Evolutionary conservation across 2,888 invertebrate genomes (phyloP).

Genomic region (Malachius bipustulatus): DNA sequence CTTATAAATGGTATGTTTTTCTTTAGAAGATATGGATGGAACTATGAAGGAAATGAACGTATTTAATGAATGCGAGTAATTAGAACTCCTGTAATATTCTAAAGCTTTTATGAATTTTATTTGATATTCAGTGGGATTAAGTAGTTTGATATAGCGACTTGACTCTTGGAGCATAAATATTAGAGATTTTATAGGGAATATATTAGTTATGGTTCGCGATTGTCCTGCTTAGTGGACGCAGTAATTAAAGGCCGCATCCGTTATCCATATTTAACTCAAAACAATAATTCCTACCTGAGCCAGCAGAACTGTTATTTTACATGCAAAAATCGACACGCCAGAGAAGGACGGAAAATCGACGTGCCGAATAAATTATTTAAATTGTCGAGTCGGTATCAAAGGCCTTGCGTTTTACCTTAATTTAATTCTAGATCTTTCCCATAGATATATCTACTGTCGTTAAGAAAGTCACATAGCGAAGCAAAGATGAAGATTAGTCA

Average conservation of each 20-base stretch:
- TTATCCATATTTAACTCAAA: conserved; percentile 29
- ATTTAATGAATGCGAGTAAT: too few relatives aligned
- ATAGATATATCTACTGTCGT: conserved; percentile 32
- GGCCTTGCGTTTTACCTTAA: conserved; percentile 32
- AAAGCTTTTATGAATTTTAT: too few relatives aligned
- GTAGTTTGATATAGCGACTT: conserved; percentile 30
- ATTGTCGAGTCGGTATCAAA: conserved; percentile 26
- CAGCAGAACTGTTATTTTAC: too few relatives aligned
- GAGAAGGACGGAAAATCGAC: conserved; percentile 21
- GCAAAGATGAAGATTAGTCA: conserved; percentile 34
- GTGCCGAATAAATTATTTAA: conserved; percentile 27
- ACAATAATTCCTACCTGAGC: too few relatives aligned
- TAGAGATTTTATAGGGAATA: conserved; percentile 32
- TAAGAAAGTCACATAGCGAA: conserved; percentile 33
- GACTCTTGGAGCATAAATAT: conserved; percentile 28
- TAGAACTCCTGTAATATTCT: too few relatives aligned
- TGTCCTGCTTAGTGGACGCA: conserved; percentile 31
- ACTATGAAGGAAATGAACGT: too few relatives aligned
- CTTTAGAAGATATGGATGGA: too few relatives aligned
- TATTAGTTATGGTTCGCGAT: conserved; percentile 32
- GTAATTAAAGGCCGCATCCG: conserved; percentile 32
- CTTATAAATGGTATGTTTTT: too few relatives aligned
- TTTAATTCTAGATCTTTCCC: conserved; percentile 33
- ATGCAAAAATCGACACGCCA: conserved; percentile 11
- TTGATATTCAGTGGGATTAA: too few relatives aligned